Base-by-base conservation (phyloP, 1,140 invertebrate genomes). In the Luehdorfia chinensis region DNA sequence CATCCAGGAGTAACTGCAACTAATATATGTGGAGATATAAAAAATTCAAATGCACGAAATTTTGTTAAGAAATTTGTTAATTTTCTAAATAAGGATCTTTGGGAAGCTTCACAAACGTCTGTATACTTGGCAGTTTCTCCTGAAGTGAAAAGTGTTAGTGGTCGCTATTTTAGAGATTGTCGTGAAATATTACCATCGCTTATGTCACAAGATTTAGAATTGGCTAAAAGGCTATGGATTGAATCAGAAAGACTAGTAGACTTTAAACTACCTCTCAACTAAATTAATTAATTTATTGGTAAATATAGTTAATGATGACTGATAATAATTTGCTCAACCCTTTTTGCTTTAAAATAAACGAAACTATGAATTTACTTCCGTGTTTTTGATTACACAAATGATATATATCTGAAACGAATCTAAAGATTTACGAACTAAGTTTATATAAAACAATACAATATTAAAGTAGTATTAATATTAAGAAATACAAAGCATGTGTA, bases 1-100 rank as follows among this genome's bases (percentile, higher is more conserved):
- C 93, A 98, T 89, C 97, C 97, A 11, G 97, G 97, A 23, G 87
- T 96, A 30, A 93, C 95, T 0, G 90, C 93, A 51, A 97, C 96
- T 2, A 93, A 96, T 59, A 88, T 97, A 25, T 91, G 91, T 28
- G 88, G 95, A 19, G 92, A 97, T 67, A 93, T 96, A 89, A 87
- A 88, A 31, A 76, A 44, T 56, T 55, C 51, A 8, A 45, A 70
- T 21, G 52, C 83, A 15, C 62, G 77, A 16, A 55, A 54, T 15
- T 18, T 73, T 9, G 50, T 83, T 21, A 51, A 66, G 7, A 55
- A 55, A 14, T n/a, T 16, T 36, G 45, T 86, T 63, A 87, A 58
- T 18, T 75, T 75, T 41, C 43, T 83, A 32, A 84, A 77, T 50
- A 76, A 91, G 72, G 86, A 56, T 50, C 47, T 84, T 4, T 77